Evolutionary conservation across 2,797 vertebrate genomes (phyloP), one percentile per base, ranked within the genome.

Genomic region (Tinamus major): DNA sequence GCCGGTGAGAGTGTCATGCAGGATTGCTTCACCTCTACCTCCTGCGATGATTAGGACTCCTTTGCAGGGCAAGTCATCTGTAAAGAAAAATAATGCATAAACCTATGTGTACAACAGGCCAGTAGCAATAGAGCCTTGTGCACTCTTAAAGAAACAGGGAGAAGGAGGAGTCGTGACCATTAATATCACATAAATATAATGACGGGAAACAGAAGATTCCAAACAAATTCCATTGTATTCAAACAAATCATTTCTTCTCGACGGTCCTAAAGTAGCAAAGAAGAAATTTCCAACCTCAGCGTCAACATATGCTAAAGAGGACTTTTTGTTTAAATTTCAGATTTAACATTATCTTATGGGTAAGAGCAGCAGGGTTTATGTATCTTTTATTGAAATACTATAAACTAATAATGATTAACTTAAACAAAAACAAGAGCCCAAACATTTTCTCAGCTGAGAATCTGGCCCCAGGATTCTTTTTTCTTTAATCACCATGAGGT

Each of bases 181-280:
- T 65, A 16, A 5, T 13, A 19, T 0, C 2, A 29, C n/a, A 74
- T 18, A 12, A 51, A 13, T 9, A 4, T 23, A 6, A 6, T 49
- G 37, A 33, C 4, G 3, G 42, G 14, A 82, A 87, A 77, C 4
- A 56, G 26, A 42, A 31, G 0, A 31, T 11, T 90, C 42, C n/a
- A 77, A 85, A 67, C 8, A 33, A 59, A 83, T 27, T 13, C 10
- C 44, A 19, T 29, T 49, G 26, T 24, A 56, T 41, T 58, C 29
- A n/a, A 21, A 84, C 13, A 49, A 55, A 67, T 67, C 3, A 7
- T 51, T 62, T 71, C 24, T 37, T 33, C 2, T 39, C 16, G 72
- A 55, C 15, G 31, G 16, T 65, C 14, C 10, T 42, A 59, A 89
- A 69, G 9, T 75, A 58, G 3, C 1, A 87, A 48, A 71, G 11